A percentile compares a stretch with the other conserved stretches of the same genome.
These are phyloP conservation scores for Dinocampus coccinellae DNA, from an alignment of 2,888 invertebrate genomes.

Conservation along the genomic window DNA sequence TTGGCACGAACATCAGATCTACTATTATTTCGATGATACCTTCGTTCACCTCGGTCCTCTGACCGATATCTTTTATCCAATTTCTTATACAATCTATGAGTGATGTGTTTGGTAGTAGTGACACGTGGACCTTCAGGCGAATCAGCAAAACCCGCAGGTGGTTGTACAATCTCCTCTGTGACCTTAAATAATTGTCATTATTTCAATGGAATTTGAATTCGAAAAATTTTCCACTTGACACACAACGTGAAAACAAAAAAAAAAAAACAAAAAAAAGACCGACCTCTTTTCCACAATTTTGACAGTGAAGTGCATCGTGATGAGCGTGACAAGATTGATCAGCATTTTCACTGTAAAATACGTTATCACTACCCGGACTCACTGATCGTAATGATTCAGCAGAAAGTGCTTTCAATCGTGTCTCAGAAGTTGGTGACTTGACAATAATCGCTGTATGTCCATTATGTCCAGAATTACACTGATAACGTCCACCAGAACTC, in stretches of 20 bases:
- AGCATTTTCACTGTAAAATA: slow-evolving; percentile 87
- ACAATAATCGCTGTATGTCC: slow-evolving; percentile 57
- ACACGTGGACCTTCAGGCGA: slow-evolving; percentile 75
- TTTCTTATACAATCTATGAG: slow-evolving; percentile 80
- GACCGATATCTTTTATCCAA: slow-evolving; percentile 84
- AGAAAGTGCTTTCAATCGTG: slow-evolving; percentile 82
- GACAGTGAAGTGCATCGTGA: slow-evolving; percentile 75
- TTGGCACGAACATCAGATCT: slow-evolving; percentile 85
- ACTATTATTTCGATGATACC: slow-evolving; percentile 73
- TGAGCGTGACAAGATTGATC: slow-evolving; percentile 70
- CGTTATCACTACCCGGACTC: slow-evolving; percentile 91
- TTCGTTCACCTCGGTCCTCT: slow-evolving; percentile 78
- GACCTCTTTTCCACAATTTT: slow-evolving; percentile 87
- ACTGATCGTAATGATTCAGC: slow-evolving; percentile 90
- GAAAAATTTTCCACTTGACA: slow-evolving; percentile 7
- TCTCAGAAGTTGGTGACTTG: slow-evolving; percentile 70
- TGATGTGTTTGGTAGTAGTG: slow-evolving; percentile 64
- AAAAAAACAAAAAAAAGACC: neutral
- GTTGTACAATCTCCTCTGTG: slow-evolving; percentile 82
- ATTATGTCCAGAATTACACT: slow-evolving; percentile 69
- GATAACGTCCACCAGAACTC: slow-evolving; percentile 65
- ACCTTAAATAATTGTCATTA: slow-evolving; percentile 51
- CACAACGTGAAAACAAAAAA: neutral
- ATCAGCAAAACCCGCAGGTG: slow-evolving; percentile 90
- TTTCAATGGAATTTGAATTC: slow-evolving; percentile 1